phyloP scores from a whole-genome alignment of 2,888 invertebrate genomes.

The Lepidochrysops patricia region DNA sequence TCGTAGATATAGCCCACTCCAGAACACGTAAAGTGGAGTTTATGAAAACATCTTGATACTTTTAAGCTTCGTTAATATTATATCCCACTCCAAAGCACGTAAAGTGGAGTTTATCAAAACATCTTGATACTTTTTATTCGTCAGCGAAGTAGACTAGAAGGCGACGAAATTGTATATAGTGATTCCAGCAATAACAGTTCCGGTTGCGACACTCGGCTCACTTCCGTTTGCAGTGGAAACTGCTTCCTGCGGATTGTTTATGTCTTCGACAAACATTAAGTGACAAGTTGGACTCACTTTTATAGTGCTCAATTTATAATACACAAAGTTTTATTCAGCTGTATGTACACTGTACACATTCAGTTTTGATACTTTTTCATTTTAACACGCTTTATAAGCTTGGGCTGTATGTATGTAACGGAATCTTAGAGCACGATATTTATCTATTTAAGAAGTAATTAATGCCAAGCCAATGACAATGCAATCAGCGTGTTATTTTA shows the following conservation, averaged over 20 bases:
- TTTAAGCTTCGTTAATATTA: too few relatives aligned
- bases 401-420: too few relatives aligned
- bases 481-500: too few relatives aligned
- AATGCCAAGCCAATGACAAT: too few relatives aligned
- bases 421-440: too few relatives aligned
- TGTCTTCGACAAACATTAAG: slow-evolving; percentile 38
- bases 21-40: not conserved
- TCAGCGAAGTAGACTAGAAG: slow-evolving; percentile 48
- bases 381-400: too few relatives aligned
- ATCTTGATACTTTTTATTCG: slow-evolving; percentile 1
- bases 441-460: too few relatives aligned
- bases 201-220: slow-evolving; percentile 64
- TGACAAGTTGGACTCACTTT: slow-evolving; percentile 18
- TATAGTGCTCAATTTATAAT: not conserved
- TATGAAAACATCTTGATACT: not conserved
- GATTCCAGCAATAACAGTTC: slow-evolving; percentile 72
- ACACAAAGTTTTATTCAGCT: too few relatives aligned
- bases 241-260: slow-evolving; percentile 65
- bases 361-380: not conserved
- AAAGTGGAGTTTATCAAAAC: not conserved
- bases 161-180: slow-evolving; percentile 63
- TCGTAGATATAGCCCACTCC: too few relatives aligned
- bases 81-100: too few relatives aligned
- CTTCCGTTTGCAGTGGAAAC: slow-evolving; percentile 64
- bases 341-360: not conserved